These are phyloP conservation scores for Penaeus chinensis DNA, from an alignment of 1,140 invertebrate genomes.

Conservation along the genomic window DNA sequence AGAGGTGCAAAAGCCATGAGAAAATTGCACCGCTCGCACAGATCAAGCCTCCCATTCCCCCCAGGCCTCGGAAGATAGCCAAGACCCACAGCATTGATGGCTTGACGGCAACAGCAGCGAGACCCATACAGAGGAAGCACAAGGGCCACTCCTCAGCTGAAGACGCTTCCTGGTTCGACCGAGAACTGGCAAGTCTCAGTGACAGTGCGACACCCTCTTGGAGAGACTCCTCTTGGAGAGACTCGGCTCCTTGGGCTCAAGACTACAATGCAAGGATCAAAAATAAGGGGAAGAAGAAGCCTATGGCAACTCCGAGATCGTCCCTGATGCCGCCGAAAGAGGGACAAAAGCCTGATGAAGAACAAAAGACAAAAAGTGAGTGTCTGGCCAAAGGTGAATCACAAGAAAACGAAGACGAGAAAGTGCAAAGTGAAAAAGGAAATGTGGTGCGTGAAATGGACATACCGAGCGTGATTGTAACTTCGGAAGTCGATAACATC, in stretches of 20 bases:
- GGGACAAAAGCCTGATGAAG: background rate
- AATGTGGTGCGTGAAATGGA: too few relatives aligned
- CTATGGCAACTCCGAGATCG: slow-evolving; percentile 1
- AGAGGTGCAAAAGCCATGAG: background rate
- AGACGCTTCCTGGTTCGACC: background rate
- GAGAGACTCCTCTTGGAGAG: background rate
- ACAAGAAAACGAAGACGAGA: too few relatives aligned
- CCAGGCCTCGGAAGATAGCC: background rate
- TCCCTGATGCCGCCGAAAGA: background rate
- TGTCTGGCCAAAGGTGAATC: too few relatives aligned
- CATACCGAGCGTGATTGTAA: too few relatives aligned
- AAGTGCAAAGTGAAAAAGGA: too few relatives aligned
- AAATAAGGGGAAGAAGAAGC: slow-evolving; percentile 8
- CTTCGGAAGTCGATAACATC: too few relatives aligned
- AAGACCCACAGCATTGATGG: background rate
- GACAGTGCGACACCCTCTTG: background rate
- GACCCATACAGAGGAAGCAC: background rate
- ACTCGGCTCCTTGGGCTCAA: slow-evolving; percentile 8
- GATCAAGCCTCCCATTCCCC: background rate
- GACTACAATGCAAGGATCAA: slow-evolving; percentile 6
- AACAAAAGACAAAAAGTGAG: background rate
- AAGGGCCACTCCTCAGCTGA: background rate
- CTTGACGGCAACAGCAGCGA: background rate
- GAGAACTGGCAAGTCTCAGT: background rate
- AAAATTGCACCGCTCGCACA: background rate